These are phyloP conservation scores for Drosophila kokeensis DNA, from an alignment of 2,888 invertebrate species.

Conservation along the genomic window DNA sequence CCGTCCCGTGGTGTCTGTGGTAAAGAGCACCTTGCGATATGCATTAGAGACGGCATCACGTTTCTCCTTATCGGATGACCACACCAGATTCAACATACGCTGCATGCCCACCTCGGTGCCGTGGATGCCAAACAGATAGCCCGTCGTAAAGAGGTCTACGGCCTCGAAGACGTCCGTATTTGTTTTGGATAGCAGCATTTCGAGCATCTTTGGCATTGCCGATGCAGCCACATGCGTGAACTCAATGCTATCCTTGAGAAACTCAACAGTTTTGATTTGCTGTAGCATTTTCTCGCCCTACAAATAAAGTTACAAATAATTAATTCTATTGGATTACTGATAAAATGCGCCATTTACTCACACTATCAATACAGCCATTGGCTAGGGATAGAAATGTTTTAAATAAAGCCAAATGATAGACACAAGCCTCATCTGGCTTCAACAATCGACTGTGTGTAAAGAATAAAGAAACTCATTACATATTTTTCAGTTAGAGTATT, in stretches of 20 bases:
- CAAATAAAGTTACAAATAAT: neutral
- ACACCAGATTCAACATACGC: constrained; percentile 91
- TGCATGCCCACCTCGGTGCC: constrained; percentile 90
- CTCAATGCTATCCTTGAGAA: constrained; percentile 88
- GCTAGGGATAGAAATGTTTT: constrained; percentile 83
- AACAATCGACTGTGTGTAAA: constrained; percentile 30
- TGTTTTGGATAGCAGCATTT: constrained; percentile 90
- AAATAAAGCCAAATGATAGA: constrained; percentile 81
- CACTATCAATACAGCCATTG: constrained; percentile 81
- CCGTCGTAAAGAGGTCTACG: constrained; percentile 94
- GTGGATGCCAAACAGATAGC: constrained; percentile 91
- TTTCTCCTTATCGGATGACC: constrained; percentile 91
- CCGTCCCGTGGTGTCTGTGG: constrained; percentile 85
- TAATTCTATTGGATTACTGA: neutral
- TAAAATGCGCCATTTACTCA: constrained; percentile 60
- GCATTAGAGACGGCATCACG: constrained; percentile 91
- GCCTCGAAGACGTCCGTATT: constrained; percentile 94
- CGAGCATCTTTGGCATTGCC: constrained; percentile 88
- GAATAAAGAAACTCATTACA: neutral
- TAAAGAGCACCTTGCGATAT: constrained; percentile 87
- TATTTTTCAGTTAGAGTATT: neutral
- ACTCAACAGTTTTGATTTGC: constrained; percentile 89
- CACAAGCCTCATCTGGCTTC: constrained; percentile 81
- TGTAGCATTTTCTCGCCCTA: constrained; percentile 87
- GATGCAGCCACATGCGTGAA: constrained; percentile 85